Evolutionary conservation across 2,113 vertebrate species (phyloP).

Genomic region (Coptodon bakossiorum): DNA sequence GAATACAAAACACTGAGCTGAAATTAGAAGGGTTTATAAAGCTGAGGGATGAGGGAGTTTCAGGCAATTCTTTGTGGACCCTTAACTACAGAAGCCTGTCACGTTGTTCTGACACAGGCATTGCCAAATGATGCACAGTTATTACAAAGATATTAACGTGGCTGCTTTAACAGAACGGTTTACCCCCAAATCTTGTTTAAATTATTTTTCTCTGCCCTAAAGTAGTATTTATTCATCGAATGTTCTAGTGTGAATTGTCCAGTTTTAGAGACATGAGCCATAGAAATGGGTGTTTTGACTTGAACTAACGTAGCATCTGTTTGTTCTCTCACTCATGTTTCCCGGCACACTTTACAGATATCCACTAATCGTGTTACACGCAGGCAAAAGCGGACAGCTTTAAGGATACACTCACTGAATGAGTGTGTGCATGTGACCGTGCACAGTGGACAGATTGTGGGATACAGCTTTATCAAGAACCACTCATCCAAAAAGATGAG

Average conservation of each 20-base stretch:
- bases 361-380: not conserved
- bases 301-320: not conserved
- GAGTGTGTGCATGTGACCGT: not conserved
- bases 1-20: not conserved
- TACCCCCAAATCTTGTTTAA: not conserved
- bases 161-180: not conserved
- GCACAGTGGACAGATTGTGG: not conserved
- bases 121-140: not conserved
- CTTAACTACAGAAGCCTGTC: not conserved
- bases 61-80: not conserved
- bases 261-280: not conserved
- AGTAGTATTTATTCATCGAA: not conserved
- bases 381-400: not conserved
- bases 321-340: not conserved
- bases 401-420: not conserved
- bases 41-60: not conserved
- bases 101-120: not conserved
- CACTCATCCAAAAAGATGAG: not conserved
- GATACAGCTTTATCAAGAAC: not conserved
- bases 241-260: not conserved
- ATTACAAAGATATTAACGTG: not conserved
- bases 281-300: not conserved
- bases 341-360: not conserved
- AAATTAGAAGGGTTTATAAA: not conserved
- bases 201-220: not conserved